Percentiles rank a stretch among this genome's conserved stretches.
Evolutionary conservation across 1,140 invertebrate genomes (phyloP).

Genomic region (Trichonephila clavata): DNA sequence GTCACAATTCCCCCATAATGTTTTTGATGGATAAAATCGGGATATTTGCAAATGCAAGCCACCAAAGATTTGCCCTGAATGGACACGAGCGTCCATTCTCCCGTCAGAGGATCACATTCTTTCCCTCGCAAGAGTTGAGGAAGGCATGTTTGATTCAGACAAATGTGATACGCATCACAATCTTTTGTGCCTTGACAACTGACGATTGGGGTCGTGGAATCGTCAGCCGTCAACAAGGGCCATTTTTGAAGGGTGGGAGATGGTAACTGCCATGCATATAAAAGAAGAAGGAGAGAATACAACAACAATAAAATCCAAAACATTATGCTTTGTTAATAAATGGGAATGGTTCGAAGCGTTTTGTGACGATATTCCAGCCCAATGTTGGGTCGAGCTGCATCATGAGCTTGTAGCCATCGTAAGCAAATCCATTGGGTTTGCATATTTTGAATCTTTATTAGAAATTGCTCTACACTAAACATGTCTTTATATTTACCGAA

Average conservation of each 20-base stretch:
- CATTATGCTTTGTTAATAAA: too few species aligned
- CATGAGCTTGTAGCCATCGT: not conserved
- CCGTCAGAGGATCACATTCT: not conserved
- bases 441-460: not conserved
- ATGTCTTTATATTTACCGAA: not conserved
- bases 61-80: not conserved
- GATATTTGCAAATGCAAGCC: not conserved
- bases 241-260: too few species aligned
- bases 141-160: not conserved
- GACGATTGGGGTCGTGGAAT: not conserved
- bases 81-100: not conserved
- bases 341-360: too few species aligned
- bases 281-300: not conserved
- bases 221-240: too few species aligned
- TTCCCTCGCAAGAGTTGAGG: not conserved
- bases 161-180: not conserved
- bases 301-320: not conserved
- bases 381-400: not conserved
- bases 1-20: constrained; percentile 36
- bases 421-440: not conserved
- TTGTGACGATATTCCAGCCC: not conserved
- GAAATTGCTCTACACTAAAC: not conserved
- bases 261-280: too few species aligned
- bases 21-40: not conserved
- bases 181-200: not conserved